Evolutionary conservation across 2,797 vertebrate genomes (phyloP).

Genomic region (Danionella dracula): DNA sequence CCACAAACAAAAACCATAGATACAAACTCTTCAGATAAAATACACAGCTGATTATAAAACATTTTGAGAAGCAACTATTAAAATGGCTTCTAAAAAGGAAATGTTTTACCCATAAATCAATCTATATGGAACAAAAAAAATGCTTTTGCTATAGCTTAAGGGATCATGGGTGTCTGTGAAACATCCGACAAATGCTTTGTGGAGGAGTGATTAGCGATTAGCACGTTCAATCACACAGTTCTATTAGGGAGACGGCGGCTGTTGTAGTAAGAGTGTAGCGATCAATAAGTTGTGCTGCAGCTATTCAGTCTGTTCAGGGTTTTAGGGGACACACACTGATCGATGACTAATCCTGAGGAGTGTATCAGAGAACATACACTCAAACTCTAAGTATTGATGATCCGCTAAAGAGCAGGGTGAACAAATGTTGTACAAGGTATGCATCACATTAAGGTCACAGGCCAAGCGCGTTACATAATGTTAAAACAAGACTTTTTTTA

Average conservation of each 20-base stretch:
- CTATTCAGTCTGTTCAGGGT: slow-evolving; percentile 11
- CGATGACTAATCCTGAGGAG: slow-evolving; percentile 30
- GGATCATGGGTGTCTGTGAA: slow-evolving; percentile 28
- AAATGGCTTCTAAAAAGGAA: too few species aligned
- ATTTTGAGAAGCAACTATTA: too few species aligned
- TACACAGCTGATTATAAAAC: too few species aligned
- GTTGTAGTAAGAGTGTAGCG: slow-evolving; percentile 36
- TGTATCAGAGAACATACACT: slow-evolving; percentile 24
- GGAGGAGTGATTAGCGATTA: slow-evolving; percentile 41
- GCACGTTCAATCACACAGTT: slow-evolving; percentile 43
- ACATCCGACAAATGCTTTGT: slow-evolving; percentile 34
- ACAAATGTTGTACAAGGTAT: background rate
- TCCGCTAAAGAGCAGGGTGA: background rate
- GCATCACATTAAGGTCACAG: too few species aligned
- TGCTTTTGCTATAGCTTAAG: slow-evolving; percentile 8
- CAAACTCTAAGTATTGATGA: slow-evolving; percentile 12
- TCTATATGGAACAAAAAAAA: too few species aligned
- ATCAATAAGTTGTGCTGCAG: slow-evolving; percentile 26
- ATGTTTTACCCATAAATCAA: too few species aligned
- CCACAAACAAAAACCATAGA: too few species aligned
- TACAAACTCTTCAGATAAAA: too few species aligned
- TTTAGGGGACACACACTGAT: slow-evolving; percentile 29
- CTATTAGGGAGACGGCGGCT: slow-evolving; percentile 38
- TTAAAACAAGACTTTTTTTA: too few species aligned
- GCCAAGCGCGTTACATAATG: too few species aligned